Evolutionary conservation across 2,113 vertebrate genomes (phyloP).

Genomic region (Bos javanicus): DNA sequence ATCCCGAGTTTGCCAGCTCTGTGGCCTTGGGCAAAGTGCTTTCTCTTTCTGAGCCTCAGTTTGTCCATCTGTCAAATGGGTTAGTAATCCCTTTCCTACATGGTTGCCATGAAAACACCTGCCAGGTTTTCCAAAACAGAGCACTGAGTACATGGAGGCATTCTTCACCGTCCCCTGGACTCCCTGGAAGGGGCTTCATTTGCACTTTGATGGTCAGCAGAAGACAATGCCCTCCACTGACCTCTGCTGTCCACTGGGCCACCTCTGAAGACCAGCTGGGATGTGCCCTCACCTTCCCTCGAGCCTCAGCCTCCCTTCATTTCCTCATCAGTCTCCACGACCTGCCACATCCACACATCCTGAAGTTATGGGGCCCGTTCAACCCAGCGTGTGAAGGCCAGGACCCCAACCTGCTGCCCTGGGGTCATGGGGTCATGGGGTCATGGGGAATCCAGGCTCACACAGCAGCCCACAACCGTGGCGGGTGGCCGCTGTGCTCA

Average conservation of each 20-base stretch:
- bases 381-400: neutral
- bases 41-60: neutral
- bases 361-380: neutral
- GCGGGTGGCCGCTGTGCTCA: rapidly evolving
- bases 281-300: neutral
- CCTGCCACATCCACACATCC: neutral
- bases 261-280: neutral
- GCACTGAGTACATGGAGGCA: neutral
- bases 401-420: too few relatives aligned
- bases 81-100: neutral
- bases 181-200: rapidly evolving
- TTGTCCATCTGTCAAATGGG: neutral
- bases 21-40: neutral
- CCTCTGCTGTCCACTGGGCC: neutral
- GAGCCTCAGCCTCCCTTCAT: neutral
- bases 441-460: neutral
- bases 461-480: too few relatives aligned
- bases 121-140: neutral
- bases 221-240: neutral
- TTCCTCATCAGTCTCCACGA: neutral
- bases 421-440: too few relatives aligned
- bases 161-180: rapidly evolving
- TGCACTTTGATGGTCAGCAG: neutral
- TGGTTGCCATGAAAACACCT: neutral
- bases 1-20: neutral